Base-by-base conservation (phyloP, 2,113 vertebrate species). In the Varanus salvator region DNA sequence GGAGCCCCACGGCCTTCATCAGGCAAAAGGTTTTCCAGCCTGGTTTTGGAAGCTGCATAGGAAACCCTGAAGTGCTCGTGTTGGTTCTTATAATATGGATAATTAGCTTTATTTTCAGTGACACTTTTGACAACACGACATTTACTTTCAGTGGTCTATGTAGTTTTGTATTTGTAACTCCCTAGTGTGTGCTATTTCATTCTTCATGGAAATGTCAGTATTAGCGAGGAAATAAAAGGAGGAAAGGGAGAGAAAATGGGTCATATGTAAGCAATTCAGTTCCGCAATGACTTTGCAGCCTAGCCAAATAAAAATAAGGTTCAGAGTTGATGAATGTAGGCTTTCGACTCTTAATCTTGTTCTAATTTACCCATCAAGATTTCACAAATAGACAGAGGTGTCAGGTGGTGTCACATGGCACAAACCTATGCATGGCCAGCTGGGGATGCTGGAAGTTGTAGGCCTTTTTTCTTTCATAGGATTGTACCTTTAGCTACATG, bases 41-140 rank as follows among this genome's bases (percentile, higher is more conserved):
- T 34, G 29, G 25, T 82, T 86, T 64, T 34, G 64, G 72, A 60
- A 44, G 19, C 54, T 25, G 72, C 80, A 83, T 83, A 71, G 34
- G 80, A 60, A 82, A 75, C 34, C n/a, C n/a, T 60, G 87, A 89
- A 82, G 15, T 64, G 52, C 34, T 68, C 69, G 25, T 89, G 87
- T 74, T 83, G 17, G 74, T 82, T 72, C n/a, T 31, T 60, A 60
- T 64, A 83, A 44, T 34, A n/a, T 29, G 9, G 34, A 83, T 89
- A 89, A 83, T 89, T 89, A 83, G 52, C 54, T 87, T 87, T 75
- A 83, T 83, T 75, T 83, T 74, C 64, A 83, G 69, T 89, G 80
- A 64, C 69, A 88, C 8, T 75, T 83, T 72, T 88, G 78, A 60
- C 69, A 74, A 34, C 34, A 74, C 60, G 38, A 82, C 60, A 27